These are phyloP conservation scores for Spinibarbus caldwelli DNA, from an alignment of 2,797 vertebrate species.

Conservation along the genomic window DNA sequence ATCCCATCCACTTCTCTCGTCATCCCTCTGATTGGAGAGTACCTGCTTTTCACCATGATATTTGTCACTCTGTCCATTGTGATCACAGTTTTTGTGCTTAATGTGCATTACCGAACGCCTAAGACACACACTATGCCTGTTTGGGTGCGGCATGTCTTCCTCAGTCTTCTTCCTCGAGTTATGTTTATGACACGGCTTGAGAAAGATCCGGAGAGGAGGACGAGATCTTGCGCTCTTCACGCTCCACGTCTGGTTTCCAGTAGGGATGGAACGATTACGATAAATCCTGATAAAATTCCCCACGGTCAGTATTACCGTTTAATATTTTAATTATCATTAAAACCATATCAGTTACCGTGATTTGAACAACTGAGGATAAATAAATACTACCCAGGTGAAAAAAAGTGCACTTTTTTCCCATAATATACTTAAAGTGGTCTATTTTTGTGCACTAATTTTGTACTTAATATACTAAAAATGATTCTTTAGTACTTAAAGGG, in stretches of 20 bases:
- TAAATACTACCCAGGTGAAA: too few relatives aligned
- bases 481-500: too few relatives aligned
- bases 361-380: too few relatives aligned
- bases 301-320: too few relatives aligned
- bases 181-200: conserved; percentile 96
- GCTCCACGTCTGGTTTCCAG: conserved; percentile 59
- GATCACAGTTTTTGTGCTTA: conserved; percentile 96
- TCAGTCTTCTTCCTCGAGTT: conserved; percentile 86
- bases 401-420: too few relatives aligned
- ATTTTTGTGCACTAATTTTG: too few relatives aligned
- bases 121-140: conserved; percentile 95
- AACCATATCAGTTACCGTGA: too few relatives aligned
- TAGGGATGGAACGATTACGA: too few relatives aligned
- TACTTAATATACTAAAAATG: too few relatives aligned
- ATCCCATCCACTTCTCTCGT: conserved; percentile 97
- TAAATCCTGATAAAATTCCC: too few relatives aligned
- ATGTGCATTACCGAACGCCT: conserved; percentile 94
- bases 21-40: conserved; percentile 96
- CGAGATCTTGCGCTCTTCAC: conserved; percentile 65
- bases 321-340: too few relatives aligned
- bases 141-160: conserved; percentile 91
- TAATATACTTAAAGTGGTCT: too few relatives aligned
- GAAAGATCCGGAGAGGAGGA: conserved; percentile 70
- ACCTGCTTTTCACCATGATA: conserved; percentile 99
- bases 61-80: conserved; percentile 97